Conservation (phyloP, 2,113 vertebrate species). For the Cyphomyrus discorhynchus region DNA sequence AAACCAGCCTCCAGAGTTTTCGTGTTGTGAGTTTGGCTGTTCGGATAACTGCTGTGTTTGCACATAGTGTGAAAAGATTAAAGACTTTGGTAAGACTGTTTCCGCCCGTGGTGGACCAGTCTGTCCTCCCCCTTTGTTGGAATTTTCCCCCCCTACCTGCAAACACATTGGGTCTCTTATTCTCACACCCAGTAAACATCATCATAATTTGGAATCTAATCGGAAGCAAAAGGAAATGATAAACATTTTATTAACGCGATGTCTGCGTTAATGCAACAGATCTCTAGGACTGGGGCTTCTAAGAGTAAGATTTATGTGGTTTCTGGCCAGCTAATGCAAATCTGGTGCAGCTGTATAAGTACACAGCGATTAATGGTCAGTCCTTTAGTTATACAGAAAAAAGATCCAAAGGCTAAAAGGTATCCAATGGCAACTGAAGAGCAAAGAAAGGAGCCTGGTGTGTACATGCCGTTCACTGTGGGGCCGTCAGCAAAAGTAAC, state of each 20-base stretch:
- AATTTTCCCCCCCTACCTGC: neutral
- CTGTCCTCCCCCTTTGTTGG: neutral
- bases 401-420: neutral
- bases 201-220: neutral
- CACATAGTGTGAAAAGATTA: neutral
- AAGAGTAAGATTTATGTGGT: neutral
- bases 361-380: neutral
- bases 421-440: conserved; percentile 1
- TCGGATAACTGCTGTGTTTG: neutral
- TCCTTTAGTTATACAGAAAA: neutral
- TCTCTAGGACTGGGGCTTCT: neutral
- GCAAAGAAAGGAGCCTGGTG: neutral
- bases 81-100: neutral
- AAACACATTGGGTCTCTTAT: neutral
- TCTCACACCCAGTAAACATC: neutral
- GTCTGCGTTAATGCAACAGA: neutral
- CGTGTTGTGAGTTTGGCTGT: neutral
- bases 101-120: neutral
- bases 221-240: neutral
- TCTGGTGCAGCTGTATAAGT: neutral
- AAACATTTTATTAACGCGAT: neutral
- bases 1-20: neutral
- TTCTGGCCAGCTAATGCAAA: neutral
- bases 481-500: neutral
- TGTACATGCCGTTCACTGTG: neutral